Evolutionary conservation across 2,888 invertebrate species (phyloP), one percentile per base, ranked within the genome.

Genomic region (Tiliacea citrago): DNA sequence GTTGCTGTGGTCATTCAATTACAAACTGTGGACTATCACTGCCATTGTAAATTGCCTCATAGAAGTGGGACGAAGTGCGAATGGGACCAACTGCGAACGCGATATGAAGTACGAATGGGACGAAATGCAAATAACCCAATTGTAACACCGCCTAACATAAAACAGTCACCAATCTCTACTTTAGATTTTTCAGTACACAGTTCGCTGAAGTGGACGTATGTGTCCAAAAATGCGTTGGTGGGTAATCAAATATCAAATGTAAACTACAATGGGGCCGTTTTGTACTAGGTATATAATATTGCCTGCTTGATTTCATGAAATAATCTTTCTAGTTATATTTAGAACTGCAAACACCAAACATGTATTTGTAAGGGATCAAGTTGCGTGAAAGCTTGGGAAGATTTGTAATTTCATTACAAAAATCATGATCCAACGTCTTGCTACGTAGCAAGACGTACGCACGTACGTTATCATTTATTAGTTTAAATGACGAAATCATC

Each of bases 301-400:
- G 18, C n/a, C 62, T 35, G 61, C 35, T 55, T 24, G 51, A 45
- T 55, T n/a, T 21, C 29, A 45, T 49, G 47, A 75, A 78, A 57
- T 16, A 67, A 63, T 42, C 47, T 42, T 63, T 49, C n/a, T 21
- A 8, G 35, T 63, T 62, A 67, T 67, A 62, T 77, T 61, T 62
- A 53, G 61, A 47, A 49, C 9, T 55, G 47, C 24, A 63, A 75
- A 68, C 7, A 53, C 61, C 10, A 63, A 75, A 65, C 0, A 49
- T 57, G 57, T 68, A 65, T 65, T 76, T 66, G 13, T 57, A 49
- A 24, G 57, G 21, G 70, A 39, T 68, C 49, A 21, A 71, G 18
- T 82, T 29, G 9, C 78, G 53, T n/a, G 21, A 35, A 29, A n/a
- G 67, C 67, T 83, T 78, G 63, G 79, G 79, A 60, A 21, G 71